These are phyloP conservation scores for Caenorhabditis remanei DNA, from an alignment of 1,140 invertebrate genomes.

Conservation along the genomic window DNA sequence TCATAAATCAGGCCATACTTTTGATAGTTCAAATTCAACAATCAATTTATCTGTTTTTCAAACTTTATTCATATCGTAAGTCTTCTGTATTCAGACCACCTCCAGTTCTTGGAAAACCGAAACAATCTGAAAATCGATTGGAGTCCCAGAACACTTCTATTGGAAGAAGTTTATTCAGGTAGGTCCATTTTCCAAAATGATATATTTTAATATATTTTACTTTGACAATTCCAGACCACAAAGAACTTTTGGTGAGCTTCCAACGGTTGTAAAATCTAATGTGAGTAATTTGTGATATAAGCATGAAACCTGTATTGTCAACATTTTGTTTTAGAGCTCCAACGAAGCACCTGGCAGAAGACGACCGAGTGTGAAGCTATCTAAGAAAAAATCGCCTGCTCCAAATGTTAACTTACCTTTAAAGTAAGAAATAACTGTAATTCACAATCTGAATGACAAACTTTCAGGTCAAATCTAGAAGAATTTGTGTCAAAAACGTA, in stretches of 20 bases:
- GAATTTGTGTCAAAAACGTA: slow-evolving; percentile 43
- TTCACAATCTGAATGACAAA: no score
- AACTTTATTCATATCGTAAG: no score
- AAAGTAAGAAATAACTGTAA: not conserved
- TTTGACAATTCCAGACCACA: not conserved
- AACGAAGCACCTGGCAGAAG: not conserved
- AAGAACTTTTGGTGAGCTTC: not conserved
- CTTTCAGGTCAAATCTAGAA: slow-evolving; percentile 31
- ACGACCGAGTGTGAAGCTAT: not conserved
- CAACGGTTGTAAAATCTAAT: not conserved
- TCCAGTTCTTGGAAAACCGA: not conserved
- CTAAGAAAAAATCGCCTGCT: not conserved
- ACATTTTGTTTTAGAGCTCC: not conserved
- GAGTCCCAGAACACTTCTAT: not conserved
- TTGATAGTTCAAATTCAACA: no score
- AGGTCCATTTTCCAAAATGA: no score
- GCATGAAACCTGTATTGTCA: no score
- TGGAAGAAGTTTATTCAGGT: slow-evolving; percentile 28
- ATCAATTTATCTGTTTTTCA: no score
- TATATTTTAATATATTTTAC: no score
- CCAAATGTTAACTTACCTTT: not conserved
- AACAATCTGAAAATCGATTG: not conserved
- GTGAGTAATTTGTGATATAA: not conserved
- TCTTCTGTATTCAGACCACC: not conserved
- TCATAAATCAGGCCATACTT: no score